Base-by-base conservation (phyloP, 2,113 vertebrate species). In the Microcebus tavaratra region DNA sequence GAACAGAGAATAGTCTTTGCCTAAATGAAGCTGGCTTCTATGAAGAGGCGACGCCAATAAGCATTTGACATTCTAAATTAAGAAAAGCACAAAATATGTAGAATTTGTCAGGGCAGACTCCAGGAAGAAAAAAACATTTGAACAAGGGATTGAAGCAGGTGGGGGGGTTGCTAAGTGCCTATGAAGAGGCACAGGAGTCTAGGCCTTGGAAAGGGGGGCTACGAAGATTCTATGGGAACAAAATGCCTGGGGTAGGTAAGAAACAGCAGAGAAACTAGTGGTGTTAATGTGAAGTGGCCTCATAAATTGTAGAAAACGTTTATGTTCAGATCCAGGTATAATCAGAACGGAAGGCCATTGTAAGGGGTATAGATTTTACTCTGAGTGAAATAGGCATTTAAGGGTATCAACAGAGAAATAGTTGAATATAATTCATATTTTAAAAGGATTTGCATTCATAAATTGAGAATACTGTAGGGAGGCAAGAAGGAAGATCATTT, bases 21-120 rank as follows among this genome's bases (percentile, higher is more conserved):
- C 6, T 7, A 72, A 36, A 88, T 4, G 25, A 14, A 72, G 15
- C 12, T 57, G 17, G 17, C 13, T 50, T 73, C 11, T 61, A 21
- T 4, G 13, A 81, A 12, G 11, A 68, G 18, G 6, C 39, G 27
- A 76, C 0, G 50, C 34, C 14, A 3, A 21, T 48, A 73, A 61
- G 29, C 3, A 48, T 53, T 55, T 55, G 2, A 17, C 48, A 50
- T 85, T 57, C 25, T 75, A 80, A 85, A 23, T 48, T 70, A n/a
- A 88, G 3, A 5, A 53, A 87, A 50, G 6, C 15, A 17, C 34
- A 25, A 78, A 63, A 4, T 12, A 27, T 84, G 3, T 23, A 31
- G 17, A 2, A 83, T 59, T 59, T 61, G 3, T n/a, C 18, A 48
- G 0, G 53, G 5, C 36, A 72, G 1, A 27, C 0, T 23, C 0